Evolutionary conservation across 2,888 invertebrate genomes (phyloP).

Genomic region (Cephus pulcher): DNA sequence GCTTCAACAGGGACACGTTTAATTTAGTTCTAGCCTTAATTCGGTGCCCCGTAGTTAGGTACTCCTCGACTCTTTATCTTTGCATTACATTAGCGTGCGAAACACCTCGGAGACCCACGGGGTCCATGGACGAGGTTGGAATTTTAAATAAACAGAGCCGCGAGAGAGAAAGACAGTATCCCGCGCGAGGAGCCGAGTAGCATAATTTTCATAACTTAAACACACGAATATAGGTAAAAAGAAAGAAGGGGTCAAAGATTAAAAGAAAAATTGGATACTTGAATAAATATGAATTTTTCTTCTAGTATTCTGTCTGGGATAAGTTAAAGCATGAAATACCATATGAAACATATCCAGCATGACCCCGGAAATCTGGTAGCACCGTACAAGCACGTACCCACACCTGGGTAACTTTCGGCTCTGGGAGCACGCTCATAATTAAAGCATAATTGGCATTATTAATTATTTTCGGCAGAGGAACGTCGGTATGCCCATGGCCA

Average conservation of each 20-base stretch:
- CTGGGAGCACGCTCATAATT: neutral
- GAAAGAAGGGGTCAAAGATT: neutral
- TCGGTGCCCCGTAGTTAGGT: conserved; percentile 47
- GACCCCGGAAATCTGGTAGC: neutral
- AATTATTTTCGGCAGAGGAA: neutral
- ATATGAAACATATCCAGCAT: neutral
- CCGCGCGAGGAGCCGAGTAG: conserved; percentile 6
- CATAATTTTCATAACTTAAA: conserved; percentile 21
- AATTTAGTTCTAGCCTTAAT: conserved; percentile 49
- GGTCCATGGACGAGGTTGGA: conserved; percentile 17
- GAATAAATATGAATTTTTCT: neutral
- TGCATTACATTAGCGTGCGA: conserved; percentile 38
- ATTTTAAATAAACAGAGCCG: conserved; percentile 22
- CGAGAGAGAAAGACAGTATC: neutral
- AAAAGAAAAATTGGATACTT: neutral
- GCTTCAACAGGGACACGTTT: conserved; percentile 44
- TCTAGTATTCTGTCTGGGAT: neutral
- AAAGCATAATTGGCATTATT: neutral
- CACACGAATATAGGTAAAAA: neutral
- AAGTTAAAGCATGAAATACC: neutral
- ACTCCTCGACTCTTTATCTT: conserved; percentile 25
- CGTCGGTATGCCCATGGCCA: neutral
- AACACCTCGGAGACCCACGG: conserved; percentile 6
- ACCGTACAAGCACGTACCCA: neutral
- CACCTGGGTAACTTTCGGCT: neutral